A percentile compares a stretch with the other conserved stretches of the same genome.
Conservation (phyloP, 2,113 vertebrate species). For the Acinonyx jubatus region DNA sequence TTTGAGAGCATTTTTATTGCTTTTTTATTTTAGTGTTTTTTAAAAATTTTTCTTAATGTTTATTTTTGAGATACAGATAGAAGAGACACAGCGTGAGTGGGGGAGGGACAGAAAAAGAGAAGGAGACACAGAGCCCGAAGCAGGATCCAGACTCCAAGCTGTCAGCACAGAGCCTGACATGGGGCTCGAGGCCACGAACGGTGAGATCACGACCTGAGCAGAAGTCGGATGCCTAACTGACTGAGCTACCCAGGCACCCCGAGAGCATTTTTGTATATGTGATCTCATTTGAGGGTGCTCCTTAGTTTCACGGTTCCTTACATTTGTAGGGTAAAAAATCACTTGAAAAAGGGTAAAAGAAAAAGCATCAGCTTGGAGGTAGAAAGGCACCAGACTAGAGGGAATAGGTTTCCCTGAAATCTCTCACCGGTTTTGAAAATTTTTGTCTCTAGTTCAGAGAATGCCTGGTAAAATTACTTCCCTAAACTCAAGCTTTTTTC, state of each 20-base stretch:
- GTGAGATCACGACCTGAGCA: too few species aligned
- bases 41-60: too few species aligned
- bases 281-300: background rate
- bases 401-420: background rate
- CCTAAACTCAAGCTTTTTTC: background rate
- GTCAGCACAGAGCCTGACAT: too few species aligned
- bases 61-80: too few species aligned
- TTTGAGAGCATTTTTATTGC: background rate
- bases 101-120: too few species aligned
- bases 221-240: too few species aligned
- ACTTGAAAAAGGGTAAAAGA: background rate
- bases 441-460: background rate
- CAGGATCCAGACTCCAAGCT: too few species aligned
- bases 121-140: too few species aligned
- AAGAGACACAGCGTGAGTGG: too few species aligned
- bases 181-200: too few species aligned
- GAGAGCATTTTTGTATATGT: background rate
- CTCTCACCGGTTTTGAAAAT: background rate
- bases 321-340: conserved; percentile 26
- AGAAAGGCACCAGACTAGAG: background rate
- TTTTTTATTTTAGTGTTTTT: too few species aligned
- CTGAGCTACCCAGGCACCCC: too few species aligned
- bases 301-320: background rate
- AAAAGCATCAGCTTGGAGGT: background rate
- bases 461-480: background rate